Base-by-base conservation (phyloP, 2,113 vertebrate genomes). In the Bujurquina vittata region DNA sequence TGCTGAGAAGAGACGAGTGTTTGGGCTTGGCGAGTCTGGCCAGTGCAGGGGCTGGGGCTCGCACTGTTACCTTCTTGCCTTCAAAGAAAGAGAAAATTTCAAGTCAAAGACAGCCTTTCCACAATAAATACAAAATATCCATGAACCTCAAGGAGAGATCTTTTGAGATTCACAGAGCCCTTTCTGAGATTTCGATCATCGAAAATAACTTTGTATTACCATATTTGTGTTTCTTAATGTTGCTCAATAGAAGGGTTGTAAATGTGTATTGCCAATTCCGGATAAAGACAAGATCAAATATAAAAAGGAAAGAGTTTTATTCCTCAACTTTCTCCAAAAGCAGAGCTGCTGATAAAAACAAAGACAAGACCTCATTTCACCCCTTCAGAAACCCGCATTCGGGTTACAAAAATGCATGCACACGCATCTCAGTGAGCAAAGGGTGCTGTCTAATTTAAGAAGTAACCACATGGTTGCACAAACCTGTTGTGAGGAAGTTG, bases 51-150 rank as follows among this genome's bases (percentile, higher is more conserved):
- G 96, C 96, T 0, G 97, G 97, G 29, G 97, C 97, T 73, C 97
- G 96, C 18, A 97, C 94, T 12, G 95, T 97, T 74, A 98, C 96
- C 90, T 96, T 97, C 85, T 97, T 98, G 55, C 94, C 98, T 99
- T 91, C 5, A 63, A 55, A 18, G 31, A 10, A 77, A 22, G 1
- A 69, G 26, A 8, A 84, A 43, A 35, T 49, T 12, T 10, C 4
- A 78, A 31, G 33, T 81, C 8, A 86, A 57, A 75, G 20, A 43
- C 29, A 29, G 73, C 20, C 56, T 9, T 40, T 14, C 1, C 8
- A 4, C 31, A 63, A 63, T 31, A 54, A 78, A 84, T 17, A 56
- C 52, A 59, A 56, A 62, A 7, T 61, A 33, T 56, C 49, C 5
- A 12, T 18, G 49, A 52, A 52, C 74, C 57, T 72, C 55, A 89